Conservation (phyloP, 2,113 vertebrate genomes). For the Platichthys flesus region DNA sequence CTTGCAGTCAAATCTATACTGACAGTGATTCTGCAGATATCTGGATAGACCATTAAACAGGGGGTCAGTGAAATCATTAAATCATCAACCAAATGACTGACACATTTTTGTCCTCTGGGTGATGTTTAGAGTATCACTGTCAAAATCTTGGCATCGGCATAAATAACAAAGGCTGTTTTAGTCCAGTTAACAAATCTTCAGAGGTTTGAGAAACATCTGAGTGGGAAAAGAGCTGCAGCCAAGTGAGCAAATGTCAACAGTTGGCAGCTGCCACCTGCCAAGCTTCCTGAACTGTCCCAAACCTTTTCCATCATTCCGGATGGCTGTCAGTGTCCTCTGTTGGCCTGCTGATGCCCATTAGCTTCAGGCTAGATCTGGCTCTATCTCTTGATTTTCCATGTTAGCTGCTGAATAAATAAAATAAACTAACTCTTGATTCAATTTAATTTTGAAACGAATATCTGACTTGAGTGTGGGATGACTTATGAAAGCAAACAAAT, state of each 20-base stretch:
- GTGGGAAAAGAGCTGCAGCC: neutral
- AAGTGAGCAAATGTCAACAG: slow-evolving; percentile 13
- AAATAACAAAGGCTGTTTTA: neutral
- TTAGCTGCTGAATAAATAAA: neutral
- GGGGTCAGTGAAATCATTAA: neutral
- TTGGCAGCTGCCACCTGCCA: neutral
- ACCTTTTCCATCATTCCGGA: slow-evolving; percentile 10
- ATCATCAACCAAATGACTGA: slow-evolving; percentile 1
- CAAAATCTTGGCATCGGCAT: neutral
- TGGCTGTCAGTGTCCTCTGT: slow-evolving; percentile 4
- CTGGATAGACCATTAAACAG: neutral
- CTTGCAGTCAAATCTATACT: neutral
- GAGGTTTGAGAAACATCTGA: neutral
- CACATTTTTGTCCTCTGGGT: neutral
- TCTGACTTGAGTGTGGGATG: neutral
- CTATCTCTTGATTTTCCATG: too few relatives aligned
- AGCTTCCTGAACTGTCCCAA: slow-evolving; percentile 18
- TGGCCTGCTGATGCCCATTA: neutral
- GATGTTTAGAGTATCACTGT: neutral
- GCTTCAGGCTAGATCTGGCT: slow-evolving; percentile 2
- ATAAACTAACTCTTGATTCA: neutral
- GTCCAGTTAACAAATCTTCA: neutral
- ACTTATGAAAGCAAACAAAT: neutral
- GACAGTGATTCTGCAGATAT: neutral
- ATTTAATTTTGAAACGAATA: neutral